These are phyloP conservation scores for Morus bassanus DNA, from an alignment of 2,797 vertebrate species.

Conservation along the genomic window DNA sequence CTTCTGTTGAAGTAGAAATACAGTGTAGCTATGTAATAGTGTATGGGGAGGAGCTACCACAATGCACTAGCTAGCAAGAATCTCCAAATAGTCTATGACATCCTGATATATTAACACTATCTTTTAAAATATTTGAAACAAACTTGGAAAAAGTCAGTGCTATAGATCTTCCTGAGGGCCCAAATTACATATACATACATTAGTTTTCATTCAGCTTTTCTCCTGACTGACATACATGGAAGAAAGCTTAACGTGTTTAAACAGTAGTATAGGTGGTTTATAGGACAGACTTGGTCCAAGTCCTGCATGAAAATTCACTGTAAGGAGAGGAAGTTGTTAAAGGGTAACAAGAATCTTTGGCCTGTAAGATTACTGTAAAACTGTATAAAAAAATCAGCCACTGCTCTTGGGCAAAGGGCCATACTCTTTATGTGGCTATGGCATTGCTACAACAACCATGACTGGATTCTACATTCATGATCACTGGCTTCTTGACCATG, in stretches of 20 bases:
- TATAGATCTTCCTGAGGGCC: neutral
- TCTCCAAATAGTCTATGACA: neutral
- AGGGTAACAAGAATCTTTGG: neutral
- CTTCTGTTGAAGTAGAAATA: neutral
- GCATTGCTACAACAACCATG: neutral
- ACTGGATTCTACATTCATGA: neutral
- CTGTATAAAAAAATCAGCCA: neutral
- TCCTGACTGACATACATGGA: neutral
- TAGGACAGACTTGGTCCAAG: neutral
- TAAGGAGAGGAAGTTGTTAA: neutral
- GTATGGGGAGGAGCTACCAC: neutral
- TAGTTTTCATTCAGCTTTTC: neutral
- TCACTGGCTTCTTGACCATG: neutral
- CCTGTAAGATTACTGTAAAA: neutral
- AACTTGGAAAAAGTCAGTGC: neutral
- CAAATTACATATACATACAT: neutral
- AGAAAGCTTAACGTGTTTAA: neutral
- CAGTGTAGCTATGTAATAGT: fast-evolving
- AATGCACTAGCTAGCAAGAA: neutral
- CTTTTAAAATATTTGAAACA: neutral
- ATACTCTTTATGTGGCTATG: neutral
- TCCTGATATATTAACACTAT: neutral
- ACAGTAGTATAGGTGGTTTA: neutral
- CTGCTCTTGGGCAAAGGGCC: neutral
- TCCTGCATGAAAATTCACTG: neutral